These are phyloP conservation scores for Drosophila incognita DNA, from an alignment of 2,888 invertebrate genomes.

Conservation along the genomic window DNA sequence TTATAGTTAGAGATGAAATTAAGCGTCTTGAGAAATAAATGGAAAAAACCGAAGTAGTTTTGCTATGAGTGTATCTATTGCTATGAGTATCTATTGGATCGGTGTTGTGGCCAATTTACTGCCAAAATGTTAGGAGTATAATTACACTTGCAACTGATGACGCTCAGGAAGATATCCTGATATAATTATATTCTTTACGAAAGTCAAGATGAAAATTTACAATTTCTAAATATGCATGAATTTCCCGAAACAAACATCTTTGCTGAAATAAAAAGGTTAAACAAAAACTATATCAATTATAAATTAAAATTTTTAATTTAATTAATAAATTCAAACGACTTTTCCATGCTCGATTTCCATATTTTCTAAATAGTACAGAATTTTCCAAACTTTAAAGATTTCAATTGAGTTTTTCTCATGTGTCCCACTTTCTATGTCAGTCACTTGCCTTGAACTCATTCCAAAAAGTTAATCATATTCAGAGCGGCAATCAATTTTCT, in stretches of 20 bases:
- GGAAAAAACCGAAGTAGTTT: not conserved
- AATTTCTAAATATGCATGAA: too few species aligned
- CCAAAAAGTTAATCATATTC: constrained; percentile 31
- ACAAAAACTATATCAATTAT: not conserved
- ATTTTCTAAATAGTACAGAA: not conserved
- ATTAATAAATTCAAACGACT: not conserved
- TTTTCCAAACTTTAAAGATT: not conserved
- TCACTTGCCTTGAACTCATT: not conserved
- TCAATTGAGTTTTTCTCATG: not conserved
- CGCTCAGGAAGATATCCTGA: not conserved
- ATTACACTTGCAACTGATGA: not conserved
- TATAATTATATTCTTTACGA: not conserved
- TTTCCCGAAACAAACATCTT: too few species aligned
- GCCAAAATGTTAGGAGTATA: not conserved
- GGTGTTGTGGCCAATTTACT: not conserved
- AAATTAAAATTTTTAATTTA: not conserved
- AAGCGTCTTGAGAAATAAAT: not conserved
- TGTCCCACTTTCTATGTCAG: too few species aligned
- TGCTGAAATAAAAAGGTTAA: not conserved
- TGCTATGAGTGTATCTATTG: not conserved
- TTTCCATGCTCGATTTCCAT: not conserved
- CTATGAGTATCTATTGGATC: not conserved
- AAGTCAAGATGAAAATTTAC: not conserved
- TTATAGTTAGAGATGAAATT: not conserved
- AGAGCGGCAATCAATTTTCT: constrained; percentile 60